Percentiles rank a stretch among this genome's conserved stretches.
Evolutionary conservation across 2,888 invertebrate genomes (phyloP).

Genomic region (Sphinx pinastri): DNA sequence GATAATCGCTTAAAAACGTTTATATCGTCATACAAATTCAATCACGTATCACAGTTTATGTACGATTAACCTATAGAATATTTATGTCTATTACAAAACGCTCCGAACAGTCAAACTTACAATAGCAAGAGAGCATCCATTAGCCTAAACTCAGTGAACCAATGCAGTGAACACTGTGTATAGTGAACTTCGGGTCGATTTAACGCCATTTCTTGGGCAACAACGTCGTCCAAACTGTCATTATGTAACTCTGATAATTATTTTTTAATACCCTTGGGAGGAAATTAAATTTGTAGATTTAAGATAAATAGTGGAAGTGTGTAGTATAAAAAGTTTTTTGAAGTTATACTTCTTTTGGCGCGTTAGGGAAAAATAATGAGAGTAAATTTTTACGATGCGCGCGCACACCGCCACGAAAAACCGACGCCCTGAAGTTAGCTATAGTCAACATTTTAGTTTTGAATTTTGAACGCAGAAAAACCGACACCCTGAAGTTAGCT

Average conservation of each 20-base stretch:
- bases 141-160: conserved; percentile 2
- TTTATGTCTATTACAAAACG: background rate
- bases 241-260: conserved; percentile 22
- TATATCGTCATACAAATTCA: too few species aligned
- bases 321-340: too few species aligned
- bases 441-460: too few species aligned
- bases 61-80: background rate
- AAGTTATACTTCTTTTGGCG: too few species aligned
- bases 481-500: too few species aligned
- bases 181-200: conserved; percentile 13
- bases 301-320: background rate
- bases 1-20: too few species aligned
- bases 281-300: conserved; percentile 1
- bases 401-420: too few species aligned
- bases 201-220: conserved; percentile 29
- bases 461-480: too few species aligned
- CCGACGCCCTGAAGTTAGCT: too few species aligned
- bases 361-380: too few species aligned
- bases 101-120: background rate
- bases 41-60: too few species aligned
- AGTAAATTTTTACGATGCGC: too few species aligned
- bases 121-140: conserved; percentile 10
- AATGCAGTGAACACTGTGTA: background rate
- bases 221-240: conserved; percentile 26
- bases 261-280: background rate